Evolutionary conservation across 2,888 invertebrate species (phyloP).

Genomic region (Ischnura elegans): DNA sequence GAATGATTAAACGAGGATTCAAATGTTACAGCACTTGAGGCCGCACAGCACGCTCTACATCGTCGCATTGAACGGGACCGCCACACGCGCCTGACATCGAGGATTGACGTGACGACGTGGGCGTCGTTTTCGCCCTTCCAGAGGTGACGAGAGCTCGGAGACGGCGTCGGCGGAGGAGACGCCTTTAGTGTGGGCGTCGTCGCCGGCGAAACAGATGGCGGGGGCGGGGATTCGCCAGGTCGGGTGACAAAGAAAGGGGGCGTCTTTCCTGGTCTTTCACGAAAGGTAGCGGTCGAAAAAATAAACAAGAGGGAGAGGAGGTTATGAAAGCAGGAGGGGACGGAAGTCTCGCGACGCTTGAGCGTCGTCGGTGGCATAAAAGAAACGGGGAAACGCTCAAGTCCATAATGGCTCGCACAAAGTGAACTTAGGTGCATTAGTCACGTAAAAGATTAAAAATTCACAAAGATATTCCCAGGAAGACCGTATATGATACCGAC

Average conservation of each 20-base stretch:
- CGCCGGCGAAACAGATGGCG: neutral
- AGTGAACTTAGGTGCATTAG: no score
- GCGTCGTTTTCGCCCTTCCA: neutral
- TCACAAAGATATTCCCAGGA: no score
- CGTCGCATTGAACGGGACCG: neutral
- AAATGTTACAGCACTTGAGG: no score
- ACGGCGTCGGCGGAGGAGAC: neutral
- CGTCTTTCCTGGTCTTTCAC: slow-evolving; percentile 1
- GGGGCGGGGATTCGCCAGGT: neutral
- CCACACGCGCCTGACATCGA: neutral
- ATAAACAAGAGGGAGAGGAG: neutral
- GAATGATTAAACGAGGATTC: no score
- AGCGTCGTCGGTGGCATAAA: neutral
- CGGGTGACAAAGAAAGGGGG: neutral
- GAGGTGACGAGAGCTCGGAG: neutral
- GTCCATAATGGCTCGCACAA: neutral
- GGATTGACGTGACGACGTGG: neutral
- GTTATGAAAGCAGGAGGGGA: neutral
- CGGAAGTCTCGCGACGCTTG: neutral
- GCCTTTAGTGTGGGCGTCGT: neutral
- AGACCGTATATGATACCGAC: no score
- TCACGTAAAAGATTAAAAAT: no score
- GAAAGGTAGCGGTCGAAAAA: neutral
- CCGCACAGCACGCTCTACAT: neutral
- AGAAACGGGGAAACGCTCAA: neutral